Conservation (phyloP, 2,888 invertebrate species). For the Halictus ligatus region DNA sequence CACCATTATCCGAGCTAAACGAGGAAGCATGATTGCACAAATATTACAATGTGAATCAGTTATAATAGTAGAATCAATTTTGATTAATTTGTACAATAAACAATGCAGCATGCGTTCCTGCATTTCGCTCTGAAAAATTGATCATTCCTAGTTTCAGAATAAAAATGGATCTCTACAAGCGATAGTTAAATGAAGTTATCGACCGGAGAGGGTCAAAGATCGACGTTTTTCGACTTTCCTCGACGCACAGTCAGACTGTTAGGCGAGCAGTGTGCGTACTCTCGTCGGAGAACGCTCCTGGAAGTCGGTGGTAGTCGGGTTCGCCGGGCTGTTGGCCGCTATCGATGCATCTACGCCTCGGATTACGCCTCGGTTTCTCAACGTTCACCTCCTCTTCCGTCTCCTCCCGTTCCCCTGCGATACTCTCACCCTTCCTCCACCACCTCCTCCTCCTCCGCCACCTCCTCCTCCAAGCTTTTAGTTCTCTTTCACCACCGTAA, state of each 20-base stretch:
- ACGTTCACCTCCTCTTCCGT: conserved; percentile 69
- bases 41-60: too few species aligned
- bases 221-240: background rate
- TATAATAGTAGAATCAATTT: too few species aligned
- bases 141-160: too few species aligned
- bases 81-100: too few species aligned
- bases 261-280: conserved; percentile 48
- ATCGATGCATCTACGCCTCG: conserved; percentile 79
- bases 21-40: too few species aligned
- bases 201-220: background rate
- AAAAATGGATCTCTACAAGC: too few species aligned
- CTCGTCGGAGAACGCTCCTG: conserved; percentile 47
- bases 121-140: background rate
- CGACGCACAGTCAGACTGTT: background rate
- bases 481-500: conserved; percentile 38
- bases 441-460: conserved; percentile 61
- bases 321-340: conserved; percentile 63
- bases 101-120: too few species aligned
- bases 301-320: conserved; percentile 61
- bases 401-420: conserved; percentile 19
- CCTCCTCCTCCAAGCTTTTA: conserved; percentile 9
- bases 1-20: too few species aligned
- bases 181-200: background rate
- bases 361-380: conserved; percentile 76
- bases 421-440: conserved; percentile 20